Conservation (phyloP, 2,888 invertebrate species). For the Amphipyra berbera region DNA sequence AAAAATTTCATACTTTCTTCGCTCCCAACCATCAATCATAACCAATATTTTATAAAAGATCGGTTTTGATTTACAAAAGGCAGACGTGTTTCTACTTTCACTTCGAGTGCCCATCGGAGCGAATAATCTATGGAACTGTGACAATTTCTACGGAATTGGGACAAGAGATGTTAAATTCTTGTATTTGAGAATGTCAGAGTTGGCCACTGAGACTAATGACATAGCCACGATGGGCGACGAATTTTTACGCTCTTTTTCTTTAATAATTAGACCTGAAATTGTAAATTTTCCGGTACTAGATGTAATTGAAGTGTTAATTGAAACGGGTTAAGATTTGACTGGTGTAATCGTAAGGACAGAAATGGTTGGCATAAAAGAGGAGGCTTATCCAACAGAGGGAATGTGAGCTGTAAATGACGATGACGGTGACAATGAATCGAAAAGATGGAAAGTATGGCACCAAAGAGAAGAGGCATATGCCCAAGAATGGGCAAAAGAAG, state of each 20-base stretch:
- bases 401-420: no score
- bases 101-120: slow-evolving; percentile 68
- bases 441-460: no score
- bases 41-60: slow-evolving; percentile 51
- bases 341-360: not conserved
- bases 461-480: no score
- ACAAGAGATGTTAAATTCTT: slow-evolving; percentile 64
- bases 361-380: no score
- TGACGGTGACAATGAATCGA: no score
- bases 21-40: slow-evolving; percentile 38
- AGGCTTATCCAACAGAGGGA: no score
- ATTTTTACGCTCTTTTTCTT: slow-evolving; percentile 23
- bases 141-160: slow-evolving; percentile 74
- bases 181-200: slow-evolving; percentile 47
- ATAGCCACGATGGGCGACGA: slow-evolving; percentile 18
- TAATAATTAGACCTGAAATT: slow-evolving; percentile 14
- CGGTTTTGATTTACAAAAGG: slow-evolving; percentile 49
- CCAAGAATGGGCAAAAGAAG: no score
- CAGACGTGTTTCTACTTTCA: slow-evolving; percentile 66
- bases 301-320: not conserved
- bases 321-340: not conserved
- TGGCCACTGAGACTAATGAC: slow-evolving; percentile 53
- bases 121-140: slow-evolving; percentile 67
- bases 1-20: slow-evolving; percentile 47
- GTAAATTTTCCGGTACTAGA: not conserved